A percentile compares a stretch with the other conserved stretches of the same genome.
These are phyloP conservation scores for Onthophagus sagittarius DNA, from an alignment of 2,888 invertebrate genomes.

Conservation along the genomic window DNA sequence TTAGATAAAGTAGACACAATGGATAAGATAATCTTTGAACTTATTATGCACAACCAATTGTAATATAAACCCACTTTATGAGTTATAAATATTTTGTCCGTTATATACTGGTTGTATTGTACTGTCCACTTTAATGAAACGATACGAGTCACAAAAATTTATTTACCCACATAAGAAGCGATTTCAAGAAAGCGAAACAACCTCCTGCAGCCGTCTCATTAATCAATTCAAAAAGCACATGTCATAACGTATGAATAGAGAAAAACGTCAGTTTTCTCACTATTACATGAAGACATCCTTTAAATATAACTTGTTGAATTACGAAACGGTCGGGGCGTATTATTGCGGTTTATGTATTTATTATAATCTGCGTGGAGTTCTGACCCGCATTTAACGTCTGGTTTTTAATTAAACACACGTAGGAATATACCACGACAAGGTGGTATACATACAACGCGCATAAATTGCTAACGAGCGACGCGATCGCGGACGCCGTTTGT, in stretches of 20 bases:
- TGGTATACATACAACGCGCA: background rate
- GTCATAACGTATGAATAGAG: background rate
- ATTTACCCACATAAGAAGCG: background rate
- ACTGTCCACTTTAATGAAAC: background rate
- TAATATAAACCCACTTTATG: too few relatives aligned
- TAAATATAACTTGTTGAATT: background rate
- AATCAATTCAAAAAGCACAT: background rate
- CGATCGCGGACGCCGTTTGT: background rate
- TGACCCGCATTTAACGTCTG: background rate
- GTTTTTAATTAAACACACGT: background rate
- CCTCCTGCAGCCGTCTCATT: background rate
- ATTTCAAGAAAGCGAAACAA: background rate
- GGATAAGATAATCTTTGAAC: too few relatives aligned
- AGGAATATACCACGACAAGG: background rate
- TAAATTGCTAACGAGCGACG: background rate
- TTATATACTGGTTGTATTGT: too few relatives aligned
- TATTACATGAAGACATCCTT: background rate
- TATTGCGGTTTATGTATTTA: background rate
- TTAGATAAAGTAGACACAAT: too few relatives aligned
- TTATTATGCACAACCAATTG: too few relatives aligned
- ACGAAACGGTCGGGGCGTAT: background rate
- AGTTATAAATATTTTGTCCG: too few relatives aligned
- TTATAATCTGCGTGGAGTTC: background rate
- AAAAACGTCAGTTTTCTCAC: background rate
- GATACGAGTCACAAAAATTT: background rate